Percentiles rank a stretch among this genome's conserved stretches.
These are phyloP conservation scores for Polietes domitor DNA, from an alignment of 2,888 invertebrate genomes.

Conservation along the genomic window DNA sequence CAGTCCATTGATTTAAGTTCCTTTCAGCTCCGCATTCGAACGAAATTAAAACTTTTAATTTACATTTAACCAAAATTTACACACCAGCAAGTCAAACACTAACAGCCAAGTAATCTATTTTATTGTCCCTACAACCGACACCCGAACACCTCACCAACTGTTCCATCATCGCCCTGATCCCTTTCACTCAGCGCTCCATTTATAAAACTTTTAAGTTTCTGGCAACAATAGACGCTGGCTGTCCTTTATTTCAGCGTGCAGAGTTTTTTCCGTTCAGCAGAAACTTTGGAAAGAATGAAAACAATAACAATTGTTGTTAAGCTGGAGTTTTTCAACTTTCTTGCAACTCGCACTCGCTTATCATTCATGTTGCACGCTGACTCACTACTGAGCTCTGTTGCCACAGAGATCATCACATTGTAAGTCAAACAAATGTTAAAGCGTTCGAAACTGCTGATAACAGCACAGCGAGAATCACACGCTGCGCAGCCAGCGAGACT, in stretches of 20 bases:
- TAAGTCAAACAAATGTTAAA: constrained; percentile 23
- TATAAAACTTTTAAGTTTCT: neutral
- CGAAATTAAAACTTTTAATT: neutral
- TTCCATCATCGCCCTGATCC: neutral
- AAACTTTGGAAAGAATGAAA: constrained; percentile 2
- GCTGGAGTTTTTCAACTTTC: constrained; percentile 40
- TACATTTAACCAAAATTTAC: neutral
- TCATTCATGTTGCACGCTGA: constrained; percentile 38
- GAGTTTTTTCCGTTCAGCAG: neutral
- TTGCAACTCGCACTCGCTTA: constrained; percentile 40
- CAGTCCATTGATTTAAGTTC: too few relatives aligned
- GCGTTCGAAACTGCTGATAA: constrained; percentile 8
- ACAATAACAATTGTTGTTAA: constrained; percentile 54
- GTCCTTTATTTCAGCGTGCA: neutral
- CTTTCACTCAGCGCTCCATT: neutral
- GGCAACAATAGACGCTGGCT: neutral
- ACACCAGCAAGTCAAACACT: neutral
- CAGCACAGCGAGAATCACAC: neutral
- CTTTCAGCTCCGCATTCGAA: too few relatives aligned
- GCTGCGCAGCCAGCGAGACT: neutral
- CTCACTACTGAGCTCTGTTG: neutral
- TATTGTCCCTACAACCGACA: neutral
- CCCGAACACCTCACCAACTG: neutral
- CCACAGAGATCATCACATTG: constrained; percentile 20
- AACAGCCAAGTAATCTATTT: neutral